phyloP scores from a whole-genome alignment of 1,140 invertebrate genomes.

The Leptopilina boulardi region DNA sequence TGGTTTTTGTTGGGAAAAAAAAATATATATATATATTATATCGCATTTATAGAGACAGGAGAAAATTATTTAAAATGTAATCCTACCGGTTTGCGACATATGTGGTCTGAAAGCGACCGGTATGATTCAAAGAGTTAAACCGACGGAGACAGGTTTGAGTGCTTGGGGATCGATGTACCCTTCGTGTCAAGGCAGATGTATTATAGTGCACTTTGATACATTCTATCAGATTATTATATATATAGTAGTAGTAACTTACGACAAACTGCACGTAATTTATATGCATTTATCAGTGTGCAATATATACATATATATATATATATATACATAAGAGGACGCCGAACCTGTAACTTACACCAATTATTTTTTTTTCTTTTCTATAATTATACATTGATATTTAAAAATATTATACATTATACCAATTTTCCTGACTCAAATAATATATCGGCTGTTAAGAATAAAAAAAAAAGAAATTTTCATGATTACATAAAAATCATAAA shows the following conservation, averaged over 20 bases:
- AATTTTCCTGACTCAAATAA: too few relatives aligned
- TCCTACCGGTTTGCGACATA: conserved; percentile 27
- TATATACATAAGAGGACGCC: too few relatives aligned
- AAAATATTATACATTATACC: too few relatives aligned
- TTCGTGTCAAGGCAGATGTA: conserved; percentile 27
- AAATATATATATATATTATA: conserved; percentile 12
- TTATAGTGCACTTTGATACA: conserved; percentile 15
- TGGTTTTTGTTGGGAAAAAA: not conserved
- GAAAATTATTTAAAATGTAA: conserved; percentile 27
- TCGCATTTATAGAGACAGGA: not conserved
- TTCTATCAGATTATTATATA: conserved; percentile 31
- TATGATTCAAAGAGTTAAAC: conserved; percentile 28
- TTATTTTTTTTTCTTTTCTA: too few relatives aligned
- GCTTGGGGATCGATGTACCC: conserved; percentile 28
- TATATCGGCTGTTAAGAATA: too few relatives aligned
- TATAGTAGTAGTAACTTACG: not conserved
- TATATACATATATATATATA: too few relatives aligned
- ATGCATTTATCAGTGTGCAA: not conserved
- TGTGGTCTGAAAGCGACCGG: conserved; percentile 11
- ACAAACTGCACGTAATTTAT: not conserved
- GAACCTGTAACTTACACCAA: too few relatives aligned
- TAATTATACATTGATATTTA: too few relatives aligned
- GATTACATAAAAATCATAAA: too few relatives aligned
- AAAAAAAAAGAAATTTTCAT: too few relatives aligned
- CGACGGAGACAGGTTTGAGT: conserved; percentile 26